Evolutionary conservation across 1,140 invertebrate species (phyloP), one percentile per base, ranked within the genome.

Genomic region (Drosophila pachea): DNA sequence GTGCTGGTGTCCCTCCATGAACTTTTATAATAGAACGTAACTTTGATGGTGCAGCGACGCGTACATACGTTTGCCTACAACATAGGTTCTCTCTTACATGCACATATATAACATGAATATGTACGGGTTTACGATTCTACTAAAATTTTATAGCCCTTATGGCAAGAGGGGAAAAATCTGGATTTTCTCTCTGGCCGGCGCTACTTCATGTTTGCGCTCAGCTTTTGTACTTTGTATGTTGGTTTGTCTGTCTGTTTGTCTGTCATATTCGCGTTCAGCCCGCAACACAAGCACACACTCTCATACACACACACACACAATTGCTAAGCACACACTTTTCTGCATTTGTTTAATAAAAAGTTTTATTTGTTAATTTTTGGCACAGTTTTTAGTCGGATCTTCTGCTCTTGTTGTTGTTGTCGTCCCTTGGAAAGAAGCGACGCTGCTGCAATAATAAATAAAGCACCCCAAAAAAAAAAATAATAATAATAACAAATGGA

Each of bases 361-460:
- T 78, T 78, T 78, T 84, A 76, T 83, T 83, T 83, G 76, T 76
- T 73, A 73, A 83, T 84, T 84, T 83, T 69, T 70, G 73, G 63
- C 68, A 76, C 73, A 78, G 70, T 76, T 75, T 75, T 73, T 62
- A 48, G 45, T 63, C 65, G 49, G 47, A 64, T 64, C 64, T 53
- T 43, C 45, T 67, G 56, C 33, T 52, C 22, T 56, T 31, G 29
- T 48, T 35, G 22, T 35, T 50, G 32, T 12, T 45, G 43, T 12
- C 35, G 2, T 48, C n/a, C 7, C 33, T 76, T 78, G 70, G 35
- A 58, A 65, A 60, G 66, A 65, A 74, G 74, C 69, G 68, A 73
- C 73, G 74, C 73, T 73, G 79, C 73, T 73, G 79, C 73, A 79
- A 84, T 70, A 84, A 83, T 78, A 83, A 83, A 83, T 78, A 83